Conservation (phyloP, 2,888 invertebrate genomes). For the Megastigmus dorsalis region DNA sequence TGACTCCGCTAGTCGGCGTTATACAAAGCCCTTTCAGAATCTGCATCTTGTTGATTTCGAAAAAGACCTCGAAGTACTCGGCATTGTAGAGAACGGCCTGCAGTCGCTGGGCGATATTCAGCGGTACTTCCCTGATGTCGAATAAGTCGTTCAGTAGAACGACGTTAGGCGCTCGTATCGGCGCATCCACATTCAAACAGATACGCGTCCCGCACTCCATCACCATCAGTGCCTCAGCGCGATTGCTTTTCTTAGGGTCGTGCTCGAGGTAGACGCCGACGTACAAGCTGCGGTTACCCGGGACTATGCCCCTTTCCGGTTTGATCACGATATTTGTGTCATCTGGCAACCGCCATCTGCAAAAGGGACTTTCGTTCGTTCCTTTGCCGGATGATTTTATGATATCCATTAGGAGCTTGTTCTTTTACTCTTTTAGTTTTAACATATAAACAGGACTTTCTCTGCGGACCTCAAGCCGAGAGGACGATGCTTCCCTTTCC, state of each 20-base stretch:
- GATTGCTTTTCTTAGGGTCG: conserved; percentile 57
- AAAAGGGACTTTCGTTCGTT: conserved; percentile 59
- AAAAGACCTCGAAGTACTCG: conserved; percentile 56
- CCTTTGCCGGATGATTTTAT: too few relatives aligned
- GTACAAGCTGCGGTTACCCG: conserved; percentile 75
- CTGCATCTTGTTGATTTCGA: conserved; percentile 56
- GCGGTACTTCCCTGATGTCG: conserved; percentile 68
- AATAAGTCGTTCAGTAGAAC: conserved; percentile 59
- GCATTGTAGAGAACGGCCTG: conserved; percentile 60
- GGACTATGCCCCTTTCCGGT: conserved; percentile 76
- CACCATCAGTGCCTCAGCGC: conserved; percentile 65
- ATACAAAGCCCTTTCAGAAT: conserved; percentile 57
- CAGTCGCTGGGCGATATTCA: conserved; percentile 65
- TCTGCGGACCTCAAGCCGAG: too few relatives aligned
- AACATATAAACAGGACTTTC: too few relatives aligned
- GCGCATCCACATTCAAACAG: conserved; percentile 59
- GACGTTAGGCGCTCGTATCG: conserved; percentile 55
- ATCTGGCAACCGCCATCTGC: conserved; percentile 76
- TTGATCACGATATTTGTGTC: conserved; percentile 75
- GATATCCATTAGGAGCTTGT: too few relatives aligned
- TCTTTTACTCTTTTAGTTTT: too few relatives aligned
- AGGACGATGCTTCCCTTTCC: too few relatives aligned
- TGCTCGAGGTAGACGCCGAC: conserved; percentile 72
- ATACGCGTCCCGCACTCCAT: conserved; percentile 67
- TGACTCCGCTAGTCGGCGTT: conserved; percentile 55